Percentiles rank a stretch among this genome's conserved stretches.
Evolutionary conservation across 2,888 invertebrate genomes (phyloP).

Genomic region (Drosophila paracracens): DNA sequence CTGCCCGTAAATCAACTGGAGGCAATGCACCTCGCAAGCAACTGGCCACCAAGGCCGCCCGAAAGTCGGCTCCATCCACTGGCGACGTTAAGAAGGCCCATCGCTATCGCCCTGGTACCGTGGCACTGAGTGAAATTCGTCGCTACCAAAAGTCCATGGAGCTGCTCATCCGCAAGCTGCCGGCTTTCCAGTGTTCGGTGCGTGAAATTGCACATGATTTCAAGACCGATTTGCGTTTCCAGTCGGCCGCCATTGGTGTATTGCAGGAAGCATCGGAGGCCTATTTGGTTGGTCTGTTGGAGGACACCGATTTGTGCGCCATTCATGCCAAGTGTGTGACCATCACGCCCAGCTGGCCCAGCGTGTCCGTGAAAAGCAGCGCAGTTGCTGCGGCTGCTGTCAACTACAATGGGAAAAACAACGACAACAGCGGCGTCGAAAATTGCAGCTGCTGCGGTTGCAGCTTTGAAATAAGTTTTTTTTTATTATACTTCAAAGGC

Average conservation of each 20-base stretch:
- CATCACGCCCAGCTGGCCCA: conserved; percentile 97
- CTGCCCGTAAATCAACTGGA: conserved; percentile 97
- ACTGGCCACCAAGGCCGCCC: conserved; percentile 95
- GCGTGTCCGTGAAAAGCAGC: conserved; percentile 62
- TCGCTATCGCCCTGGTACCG: conserved; percentile 98
- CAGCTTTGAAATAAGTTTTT: conserved; percentile 57
- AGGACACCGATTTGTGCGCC: conserved; percentile 98
- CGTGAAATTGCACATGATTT: conserved; percentile 98
- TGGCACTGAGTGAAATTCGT: conserved; percentile 97
- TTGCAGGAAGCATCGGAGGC: conserved; percentile 87
- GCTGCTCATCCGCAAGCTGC: conserved; percentile 96
- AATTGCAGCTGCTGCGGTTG: conserved; percentile 42
- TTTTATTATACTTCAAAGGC: conserved; percentile 36
- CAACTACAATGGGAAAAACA: conserved; percentile 28
- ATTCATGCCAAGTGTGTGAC: conserved; percentile 99
- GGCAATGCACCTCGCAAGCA: conserved; percentile 98
- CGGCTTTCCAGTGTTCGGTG: conserved; percentile 95
- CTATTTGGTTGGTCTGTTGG: conserved; percentile 97
- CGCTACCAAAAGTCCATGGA: conserved; percentile 98
- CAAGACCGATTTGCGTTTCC: conserved; percentile 97
- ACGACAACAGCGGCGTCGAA: conserved; percentile 22
- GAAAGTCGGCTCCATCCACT: conserved; percentile 96
- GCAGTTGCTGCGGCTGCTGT: conserved; percentile 5
- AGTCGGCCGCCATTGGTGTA: conserved; percentile 96
- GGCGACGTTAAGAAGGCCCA: conserved; percentile 98